Evolutionary conservation across 1,140 invertebrate species (phyloP).

Genomic region (Palaemon carinicauda): DNA sequence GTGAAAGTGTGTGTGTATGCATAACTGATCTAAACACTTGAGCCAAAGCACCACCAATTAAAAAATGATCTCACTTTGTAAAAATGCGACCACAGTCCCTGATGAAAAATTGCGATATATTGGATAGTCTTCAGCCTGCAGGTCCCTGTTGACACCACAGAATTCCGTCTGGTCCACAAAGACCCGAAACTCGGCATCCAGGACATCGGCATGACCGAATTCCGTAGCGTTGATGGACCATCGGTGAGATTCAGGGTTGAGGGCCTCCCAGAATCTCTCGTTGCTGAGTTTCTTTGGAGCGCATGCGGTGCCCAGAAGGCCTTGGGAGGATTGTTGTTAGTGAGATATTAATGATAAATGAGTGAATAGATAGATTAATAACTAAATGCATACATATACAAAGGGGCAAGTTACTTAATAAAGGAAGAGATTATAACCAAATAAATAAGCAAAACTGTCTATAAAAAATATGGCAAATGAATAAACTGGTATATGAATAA

Average conservation of each 20-base stretch:
- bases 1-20: too few relatives aligned
- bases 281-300: conserved; percentile 57
- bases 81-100: background rate
- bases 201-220: conserved; percentile 59
- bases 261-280: conserved; percentile 59
- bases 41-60: too few relatives aligned
- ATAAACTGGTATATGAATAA: too few relatives aligned
- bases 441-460: too few relatives aligned
- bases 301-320: conserved; percentile 31
- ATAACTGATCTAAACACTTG: too few relatives aligned
- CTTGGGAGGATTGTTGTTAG: background rate
- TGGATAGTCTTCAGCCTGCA: background rate
- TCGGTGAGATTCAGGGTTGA: conserved; percentile 34
- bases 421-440: too few relatives aligned
- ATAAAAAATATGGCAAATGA: too few relatives aligned
- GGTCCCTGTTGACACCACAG: background rate
- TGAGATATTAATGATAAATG: background rate
- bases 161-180: conserved; percentile 19
- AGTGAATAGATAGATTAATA: background rate
- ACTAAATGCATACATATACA: background rate
- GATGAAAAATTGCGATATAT: background rate
- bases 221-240: conserved; percentile 60
- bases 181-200: conserved; percentile 46
- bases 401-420: too few relatives aligned
- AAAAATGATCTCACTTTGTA: background rate